phyloP scores from a whole-genome alignment of 1,140 invertebrate genomes.

The Trachymyrmex cornetzi region DNA sequence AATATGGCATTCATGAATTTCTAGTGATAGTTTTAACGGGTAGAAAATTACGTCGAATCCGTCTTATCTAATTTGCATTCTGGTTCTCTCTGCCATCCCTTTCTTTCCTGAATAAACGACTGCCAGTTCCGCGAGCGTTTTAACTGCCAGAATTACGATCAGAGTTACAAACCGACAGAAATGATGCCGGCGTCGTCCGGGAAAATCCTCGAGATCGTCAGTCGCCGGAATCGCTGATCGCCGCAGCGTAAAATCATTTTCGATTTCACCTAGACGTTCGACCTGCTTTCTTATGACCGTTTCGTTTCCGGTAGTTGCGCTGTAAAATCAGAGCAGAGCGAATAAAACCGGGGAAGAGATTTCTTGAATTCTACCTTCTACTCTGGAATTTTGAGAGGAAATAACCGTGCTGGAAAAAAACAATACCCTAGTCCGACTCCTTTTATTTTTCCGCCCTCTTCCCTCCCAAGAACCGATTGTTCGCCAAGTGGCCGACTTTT shows the following conservation, averaged over 20 bases:
- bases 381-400: conserved; percentile 54
- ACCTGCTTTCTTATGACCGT: conserved; percentile 61
- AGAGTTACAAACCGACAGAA: conserved; percentile 42
- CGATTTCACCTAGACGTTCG: conserved; percentile 37
- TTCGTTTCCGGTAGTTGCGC: conserved; percentile 39
- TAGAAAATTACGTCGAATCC: conserved; percentile 40
- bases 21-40: conserved; percentile 24
- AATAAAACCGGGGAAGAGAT: conserved; percentile 39
- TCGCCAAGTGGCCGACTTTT: conserved; percentile 60
- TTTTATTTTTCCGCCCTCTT: conserved; percentile 31
- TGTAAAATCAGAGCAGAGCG: conserved; percentile 50
- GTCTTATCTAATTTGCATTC: conserved; percentile 53
- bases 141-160: conserved; percentile 54
- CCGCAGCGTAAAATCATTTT: conserved; percentile 51
- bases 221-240: conserved; percentile 30
- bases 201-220: conserved; percentile 39
- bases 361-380: conserved; percentile 52
- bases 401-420: conserved; percentile 56
- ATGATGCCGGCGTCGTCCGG: neutral
- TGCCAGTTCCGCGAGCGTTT: conserved; percentile 45
- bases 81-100: conserved; percentile 3
- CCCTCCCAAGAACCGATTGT: neutral
- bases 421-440: conserved; percentile 31
- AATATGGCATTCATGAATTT: conserved; percentile 22
- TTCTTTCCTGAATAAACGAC: conserved; percentile 37